A percentile compares a stretch with the other conserved stretches of the same genome.
Evolutionary conservation across 2,797 vertebrate genomes (phyloP).

Genomic region (Chiropotes sagulatus): DNA sequence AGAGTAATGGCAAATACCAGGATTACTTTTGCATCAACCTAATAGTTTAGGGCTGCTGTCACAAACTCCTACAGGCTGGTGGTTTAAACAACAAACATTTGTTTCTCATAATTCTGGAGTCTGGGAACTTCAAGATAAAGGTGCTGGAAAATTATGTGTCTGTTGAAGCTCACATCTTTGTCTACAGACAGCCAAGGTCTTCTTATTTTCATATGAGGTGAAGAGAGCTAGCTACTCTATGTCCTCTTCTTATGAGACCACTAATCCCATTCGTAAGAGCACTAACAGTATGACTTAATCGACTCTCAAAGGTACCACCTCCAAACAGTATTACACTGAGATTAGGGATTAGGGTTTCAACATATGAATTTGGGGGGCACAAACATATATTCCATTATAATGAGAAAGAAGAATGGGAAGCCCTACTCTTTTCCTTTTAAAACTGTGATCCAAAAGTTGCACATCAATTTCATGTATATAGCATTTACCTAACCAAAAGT

Average conservation of each 20-base stretch:
- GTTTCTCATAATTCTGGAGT: not conserved
- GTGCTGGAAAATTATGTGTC: not conserved
- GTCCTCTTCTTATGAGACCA: not conserved
- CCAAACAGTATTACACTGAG: not conserved
- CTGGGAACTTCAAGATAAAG: not conserved
- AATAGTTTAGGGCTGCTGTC: not conserved
- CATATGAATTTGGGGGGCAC: too few relatives aligned
- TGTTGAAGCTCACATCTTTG: not conserved
- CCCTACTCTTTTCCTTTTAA: not conserved
- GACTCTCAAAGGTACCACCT: not conserved
- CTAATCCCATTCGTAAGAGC: not conserved
- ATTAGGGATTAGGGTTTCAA: not conserved
- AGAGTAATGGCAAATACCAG: too few relatives aligned
- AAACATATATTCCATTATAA: not conserved
- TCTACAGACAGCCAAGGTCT: not conserved
- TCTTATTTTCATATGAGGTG: not conserved
- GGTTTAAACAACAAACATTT: not conserved
- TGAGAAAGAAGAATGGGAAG: not conserved
- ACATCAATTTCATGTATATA: not conserved
- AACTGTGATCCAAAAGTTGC: not conserved
- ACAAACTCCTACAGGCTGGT: not conserved
- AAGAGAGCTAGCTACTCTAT: not conserved
- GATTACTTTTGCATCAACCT: too few relatives aligned
- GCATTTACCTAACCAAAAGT: not conserved
- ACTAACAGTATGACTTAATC: accelerated